Evolutionary conservation across 2,113 vertebrate species (phyloP).

Genomic region (Pedetes capensis): DNA sequence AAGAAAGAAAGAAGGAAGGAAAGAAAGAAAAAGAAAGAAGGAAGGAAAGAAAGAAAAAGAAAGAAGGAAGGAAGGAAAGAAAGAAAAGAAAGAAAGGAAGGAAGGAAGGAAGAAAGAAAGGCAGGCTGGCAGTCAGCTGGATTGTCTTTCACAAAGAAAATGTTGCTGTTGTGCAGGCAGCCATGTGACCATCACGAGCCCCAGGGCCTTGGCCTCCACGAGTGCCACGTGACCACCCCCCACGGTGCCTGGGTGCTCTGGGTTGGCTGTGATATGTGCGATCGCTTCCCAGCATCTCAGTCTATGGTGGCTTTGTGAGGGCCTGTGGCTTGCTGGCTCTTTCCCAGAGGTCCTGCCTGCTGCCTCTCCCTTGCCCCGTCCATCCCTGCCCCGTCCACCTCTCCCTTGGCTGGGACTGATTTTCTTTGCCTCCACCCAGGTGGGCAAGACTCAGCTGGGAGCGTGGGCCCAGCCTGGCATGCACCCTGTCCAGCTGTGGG

Average conservation of each 20-base stretch:
- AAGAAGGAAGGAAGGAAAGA: neutral
- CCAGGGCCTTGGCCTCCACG: neutral
- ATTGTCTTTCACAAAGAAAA: neutral
- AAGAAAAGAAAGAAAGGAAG: too few species aligned
- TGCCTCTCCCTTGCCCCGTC: neutral
- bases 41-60: too few species aligned
- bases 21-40: too few species aligned
- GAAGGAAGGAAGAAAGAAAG: too few species aligned
- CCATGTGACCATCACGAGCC: neutral
- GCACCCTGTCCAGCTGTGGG: conserved; percentile 14
- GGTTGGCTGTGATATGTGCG: neutral
- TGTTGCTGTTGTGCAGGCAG: neutral
- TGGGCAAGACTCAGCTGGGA: too few species aligned
- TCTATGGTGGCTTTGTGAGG: neutral
- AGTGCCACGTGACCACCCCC: neutral
- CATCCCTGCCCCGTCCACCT: neutral
- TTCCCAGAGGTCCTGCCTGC: neutral
- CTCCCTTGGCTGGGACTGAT: neutral
- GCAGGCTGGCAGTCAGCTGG: neutral
- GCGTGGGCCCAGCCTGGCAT: neutral
- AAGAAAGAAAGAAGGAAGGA: neutral
- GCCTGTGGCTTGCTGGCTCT: neutral
- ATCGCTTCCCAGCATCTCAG: neutral
- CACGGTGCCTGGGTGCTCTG: neutral
- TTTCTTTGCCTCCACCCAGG: neutral